Base-by-base conservation (phyloP, 35 echinoderm and acorn worm species). In the Amphiura filiformis region DNA sequence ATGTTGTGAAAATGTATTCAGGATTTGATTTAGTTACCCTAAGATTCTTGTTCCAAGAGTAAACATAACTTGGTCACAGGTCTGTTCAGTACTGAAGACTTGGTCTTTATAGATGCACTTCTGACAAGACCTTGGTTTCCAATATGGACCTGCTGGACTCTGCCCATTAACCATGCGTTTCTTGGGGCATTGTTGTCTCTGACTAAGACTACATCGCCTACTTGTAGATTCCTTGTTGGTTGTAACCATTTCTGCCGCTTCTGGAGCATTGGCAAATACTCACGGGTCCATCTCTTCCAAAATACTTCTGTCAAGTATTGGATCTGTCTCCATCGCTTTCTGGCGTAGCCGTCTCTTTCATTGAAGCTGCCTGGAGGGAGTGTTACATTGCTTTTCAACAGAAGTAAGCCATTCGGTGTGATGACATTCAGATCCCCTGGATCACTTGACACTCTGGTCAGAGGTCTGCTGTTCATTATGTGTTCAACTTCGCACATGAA, bases 291-390 rank as follows among this genome's bases (percentile, higher is more conserved):
- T 70, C 88, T 81, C 31, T 39, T 32, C 88, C 88, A 90, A 56
- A 94, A 91, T 1, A 81, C 0, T 76, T 87, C 86, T 30, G 86
- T 82, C 2, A 95, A 31, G 32, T 95, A 86, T 38, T 95, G 86
- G 23, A 56, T 84, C 81, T 49, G 83, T 36, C 80, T 40, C 14
- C 78, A 39, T n/a, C n/a, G n/a, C n/a, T n/a, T n/a, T n/a, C n/a
- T n/a, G n/a, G n/a, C n/a, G n/a, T n/a, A n/a, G n/a, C 11, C 79
- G 38, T 70, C 61, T 23, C 2, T 11, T 11, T 18, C 15, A 70
- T n/a, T 30, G 28, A 70, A 70, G 15, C 17, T 70, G 7, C 61
- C 61, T 70, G 61, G 61, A 15, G 61, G 61, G 1, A n/a, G 61
- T 5, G 15, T 70, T 70, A 30, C 15, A 70, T 18, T 70, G 4